Base-by-base conservation (phyloP, 2,113 vertebrate genomes). In the Otus sunia region DNA sequence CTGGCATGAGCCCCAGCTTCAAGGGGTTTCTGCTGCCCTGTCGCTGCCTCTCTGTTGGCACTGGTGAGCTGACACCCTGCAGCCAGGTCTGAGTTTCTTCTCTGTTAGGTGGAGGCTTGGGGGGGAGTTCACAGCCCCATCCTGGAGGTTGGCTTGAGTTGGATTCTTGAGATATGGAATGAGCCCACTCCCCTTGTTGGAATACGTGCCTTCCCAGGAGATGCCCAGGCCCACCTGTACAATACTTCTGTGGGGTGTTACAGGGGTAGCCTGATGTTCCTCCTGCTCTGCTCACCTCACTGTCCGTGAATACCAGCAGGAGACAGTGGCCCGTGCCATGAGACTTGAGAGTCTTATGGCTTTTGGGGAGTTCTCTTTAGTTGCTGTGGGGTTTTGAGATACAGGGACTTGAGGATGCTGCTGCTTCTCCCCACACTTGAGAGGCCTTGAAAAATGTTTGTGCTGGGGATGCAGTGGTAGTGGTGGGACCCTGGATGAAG, bases 311-410 rank as follows among this genome's bases (percentile, higher is more conserved):
- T 22, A 15, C 32, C 5, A 32, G 21, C 22, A 53, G 76, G 34
- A 94, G 27, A 20, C 0, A 0, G 9, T 39, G 20, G 15, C 22
- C 21, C 3, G 5, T 67, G 66, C 21, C 19, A 1, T 0, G 2
- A 45, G 10, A 8, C 26, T 87, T 87, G 55, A 29, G 72, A 84
- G 34, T 55, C 90, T 37, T 71, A 20, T 71, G 79, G 37, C 37
- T 74, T 84, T 80, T 29, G 36, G 32, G 59, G 29, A 63, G 11
- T 43, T 87, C 59, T 32, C n/a, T 87, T 64, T 71, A 52, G 23
- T 88, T 72, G 32, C 47, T 72, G 12, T 2, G 1, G 21, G 3
- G 11, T 68, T 82, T 76, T 80, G 55, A 71, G 16, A 7, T 29
- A 2, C 10, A 29, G 52, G 15, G 20, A 15, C 9, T 43, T 30